These are phyloP conservation scores for Eupithecia subumbrata DNA, from an alignment of 2,888 invertebrate genomes.

Conservation along the genomic window DNA sequence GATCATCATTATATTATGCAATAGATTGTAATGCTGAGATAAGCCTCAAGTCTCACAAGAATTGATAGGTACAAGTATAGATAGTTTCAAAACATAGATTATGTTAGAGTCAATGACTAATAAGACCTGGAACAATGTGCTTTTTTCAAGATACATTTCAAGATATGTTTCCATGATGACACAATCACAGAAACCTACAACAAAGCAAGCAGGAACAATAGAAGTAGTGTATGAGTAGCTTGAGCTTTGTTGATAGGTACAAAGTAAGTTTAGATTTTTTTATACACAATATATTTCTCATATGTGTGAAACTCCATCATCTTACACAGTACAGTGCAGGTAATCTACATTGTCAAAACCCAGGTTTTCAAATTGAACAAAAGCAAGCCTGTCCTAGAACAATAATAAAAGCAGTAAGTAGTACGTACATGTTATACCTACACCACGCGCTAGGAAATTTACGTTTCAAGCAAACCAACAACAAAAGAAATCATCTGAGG, in stretches of 20 bases:
- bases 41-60: not conserved
- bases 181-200: not conserved
- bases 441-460: conserved; percentile 42
- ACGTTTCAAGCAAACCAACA: conserved; percentile 36
- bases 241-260: not conserved
- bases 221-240: not conserved
- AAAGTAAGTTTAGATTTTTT: not conserved
- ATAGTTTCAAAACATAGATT: not conserved
- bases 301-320: not conserved
- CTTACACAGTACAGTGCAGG: not conserved
- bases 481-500: conserved; percentile 61
- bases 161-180: not conserved
- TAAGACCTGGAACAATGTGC: not conserved
- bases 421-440: conserved; percentile 14
- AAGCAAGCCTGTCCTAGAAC: conserved; percentile 20
- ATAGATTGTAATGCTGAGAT: not conserved
- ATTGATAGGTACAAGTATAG: not conserved
- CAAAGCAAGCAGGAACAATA: not conserved
- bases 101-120: not conserved
- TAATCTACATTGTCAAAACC: not conserved
- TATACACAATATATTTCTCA: not conserved
- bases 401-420: conserved; percentile 42
- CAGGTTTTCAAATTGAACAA: not conserved
- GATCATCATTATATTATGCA: not conserved
- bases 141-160: not conserved